Base-by-base conservation (phyloP, 2,888 invertebrate species). In the Agelastica alni region DNA sequence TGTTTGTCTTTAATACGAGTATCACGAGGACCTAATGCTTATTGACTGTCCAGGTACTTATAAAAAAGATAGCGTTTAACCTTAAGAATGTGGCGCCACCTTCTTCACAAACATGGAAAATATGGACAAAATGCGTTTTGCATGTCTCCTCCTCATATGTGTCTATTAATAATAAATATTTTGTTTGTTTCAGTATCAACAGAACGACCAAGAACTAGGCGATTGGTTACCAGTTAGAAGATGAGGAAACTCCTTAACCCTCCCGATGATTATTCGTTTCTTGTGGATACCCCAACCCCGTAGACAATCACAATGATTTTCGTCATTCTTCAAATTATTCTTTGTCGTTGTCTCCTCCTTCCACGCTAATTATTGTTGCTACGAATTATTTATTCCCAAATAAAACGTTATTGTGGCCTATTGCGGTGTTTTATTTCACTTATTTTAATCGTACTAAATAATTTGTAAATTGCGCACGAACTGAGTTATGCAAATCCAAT, bases 271-370 rank as follows among this genome's bases (percentile, higher is more conserved):
- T 18, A 58, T 60, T 66, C 56, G 56, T 57, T 65, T 63, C 58
- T 58, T 58, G 53, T 63, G 60, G 53, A 61, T 55, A 59, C 62
- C 68, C 66, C 68, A 67, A 63, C 68, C 70, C 68, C 63, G 72
- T 74, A 74, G 74, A 73, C 73, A 72, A 73, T 74, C 73, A 71
- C 59, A 60, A 59, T 68, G 55, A 63, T 37, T 58, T 63, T 62
- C 10, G 28, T 48, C 22, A 41, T 36, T 31, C 43, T 30, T 17
- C 31, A 37, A 36, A 28, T 36, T 55, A 62, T 44, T 57, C 53
- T 62, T 51, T 56, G 56, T 55, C 48, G 54, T 59, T 60, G 55
- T 63, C 59, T 65, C 60, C 63, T 61, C 63, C 63, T 63, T 58
- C 59, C 51, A 53, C 48, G 60, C 58, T 60, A 61, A 64, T 66